These are phyloP conservation scores for Muscidifurax raptorellus DNA, from an alignment of 1,140 invertebrate genomes.

Conservation along the genomic window DNA sequence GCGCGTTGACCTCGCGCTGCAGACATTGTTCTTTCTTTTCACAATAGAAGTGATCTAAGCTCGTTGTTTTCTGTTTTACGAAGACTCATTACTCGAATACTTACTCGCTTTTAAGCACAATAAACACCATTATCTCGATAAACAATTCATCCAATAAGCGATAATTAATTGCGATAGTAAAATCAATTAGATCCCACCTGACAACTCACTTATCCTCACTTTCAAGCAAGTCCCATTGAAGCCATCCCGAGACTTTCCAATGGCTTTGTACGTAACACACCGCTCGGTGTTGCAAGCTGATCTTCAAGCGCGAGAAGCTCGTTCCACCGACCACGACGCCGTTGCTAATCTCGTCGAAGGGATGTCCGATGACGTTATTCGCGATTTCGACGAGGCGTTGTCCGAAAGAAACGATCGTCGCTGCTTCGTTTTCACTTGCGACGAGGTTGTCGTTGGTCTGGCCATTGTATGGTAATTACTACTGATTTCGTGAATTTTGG, in stretches of 20 bases:
- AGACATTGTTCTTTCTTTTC: too few relatives aligned
- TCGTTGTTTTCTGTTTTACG: too few relatives aligned
- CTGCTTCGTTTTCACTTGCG: constrained; percentile 71
- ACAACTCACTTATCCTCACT: neutral
- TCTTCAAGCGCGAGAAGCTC: constrained; percentile 55
- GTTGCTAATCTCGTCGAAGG: constrained; percentile 57
- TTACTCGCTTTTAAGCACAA: too few relatives aligned
- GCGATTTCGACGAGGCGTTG: constrained; percentile 57
- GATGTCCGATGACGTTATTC: constrained; percentile 55
- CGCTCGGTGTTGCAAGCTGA: constrained; percentile 75
- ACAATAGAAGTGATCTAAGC: too few relatives aligned
- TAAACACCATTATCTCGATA: too few relatives aligned
- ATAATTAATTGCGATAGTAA: neutral
- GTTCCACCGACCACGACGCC: constrained; percentile 52
- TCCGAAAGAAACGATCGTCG: constrained; percentile 8
- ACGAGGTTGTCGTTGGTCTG: constrained; percentile 74
- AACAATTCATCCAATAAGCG: neutral
- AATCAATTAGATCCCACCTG: neutral
- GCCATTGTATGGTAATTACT: constrained; percentile 68
- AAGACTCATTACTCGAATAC: too few relatives aligned
- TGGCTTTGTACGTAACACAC: constrained; percentile 81
- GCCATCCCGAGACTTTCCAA: constrained; percentile 75
- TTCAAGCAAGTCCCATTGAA: constrained; percentile 74
- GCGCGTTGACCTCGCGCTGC: neutral
- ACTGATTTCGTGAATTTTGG: neutral